Evolutionary conservation across 2,888 invertebrate genomes (phyloP), one percentile per base, ranked within the genome.

Genomic region (Catocala fraxini): DNA sequence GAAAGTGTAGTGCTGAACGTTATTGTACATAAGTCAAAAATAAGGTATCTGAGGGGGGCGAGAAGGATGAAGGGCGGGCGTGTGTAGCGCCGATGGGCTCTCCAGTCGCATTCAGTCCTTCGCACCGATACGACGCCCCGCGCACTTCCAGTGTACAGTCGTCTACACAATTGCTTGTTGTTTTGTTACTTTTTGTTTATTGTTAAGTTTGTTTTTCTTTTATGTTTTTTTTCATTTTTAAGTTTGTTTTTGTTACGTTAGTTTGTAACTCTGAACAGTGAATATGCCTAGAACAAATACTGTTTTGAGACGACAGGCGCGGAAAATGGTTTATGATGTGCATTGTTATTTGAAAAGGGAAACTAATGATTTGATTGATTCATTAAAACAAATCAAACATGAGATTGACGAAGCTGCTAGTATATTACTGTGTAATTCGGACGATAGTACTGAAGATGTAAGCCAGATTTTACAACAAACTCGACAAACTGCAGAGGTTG

Each of bases 201-300:
- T n/a, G 25, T 47, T 47, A 10, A 0, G 4, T 9, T 9, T 0
- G 0, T n/a, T 10, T 11, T 42, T 42, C 6, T n/a, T n/a, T n/a
- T n/a, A n/a, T n/a, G n/a, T n/a, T n/a, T n/a, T n/a, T n/a, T n/a
- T n/a, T n/a, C n/a, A n/a, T n/a, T n/a, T n/a, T n/a, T n/a, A n/a
- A n/a, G 42, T 42, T 42, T 4, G 12, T 13, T 13, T 34, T 33
- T 33, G 33, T 49, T 49, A 34, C 4, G 11, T 34, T 49, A n/a
- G n/a, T 46, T 46, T 46, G 46, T 46, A 13, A 45, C 45, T 13
- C 15, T 46, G 13, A 46, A 46, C 5, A 45, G 13, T 15, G 54
- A 54, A 59, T 61, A 64, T 51, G 53, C 59, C 56, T 52, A 63
- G 43, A 56, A 46, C 11, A 58, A 51, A 52, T 58, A 52, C 46